phyloP scores from a whole-genome alignment of 2,888 invertebrate genomes.

The Mythimna vitellina region DNA sequence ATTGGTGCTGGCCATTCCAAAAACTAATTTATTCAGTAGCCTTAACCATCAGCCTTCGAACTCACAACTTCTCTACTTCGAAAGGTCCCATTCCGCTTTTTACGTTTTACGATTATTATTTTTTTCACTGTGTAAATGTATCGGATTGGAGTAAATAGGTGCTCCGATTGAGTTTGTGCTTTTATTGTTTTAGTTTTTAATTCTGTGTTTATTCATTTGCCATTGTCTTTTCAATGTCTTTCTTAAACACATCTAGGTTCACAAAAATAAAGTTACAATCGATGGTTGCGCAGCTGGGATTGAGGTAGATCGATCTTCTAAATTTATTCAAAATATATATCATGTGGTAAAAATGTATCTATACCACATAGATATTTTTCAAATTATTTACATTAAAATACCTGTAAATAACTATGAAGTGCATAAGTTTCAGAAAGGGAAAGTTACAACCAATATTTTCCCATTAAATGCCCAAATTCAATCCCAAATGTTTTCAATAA shows the following conservation, averaged over 20 bases:
- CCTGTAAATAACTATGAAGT: background rate
- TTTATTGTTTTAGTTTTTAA: conserved; percentile 55
- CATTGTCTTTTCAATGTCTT: conserved; percentile 25
- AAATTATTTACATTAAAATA: background rate
- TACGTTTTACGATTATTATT: conserved; percentile 73
- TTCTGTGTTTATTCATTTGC: conserved; percentile 33
- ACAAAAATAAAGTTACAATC: background rate
- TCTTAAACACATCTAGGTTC: background rate
- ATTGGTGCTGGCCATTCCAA: conserved; percentile 86
- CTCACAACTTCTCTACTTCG: conserved; percentile 79
- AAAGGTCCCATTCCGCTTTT: conserved; percentile 80
- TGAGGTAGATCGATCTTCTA: background rate
- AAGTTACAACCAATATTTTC: conserved; percentile 23
- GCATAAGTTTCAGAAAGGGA: conserved; percentile 13
- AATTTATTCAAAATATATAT: too few species aligned
- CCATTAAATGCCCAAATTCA: conserved; percentile 34
- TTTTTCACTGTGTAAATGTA: conserved; percentile 69
- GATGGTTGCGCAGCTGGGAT: background rate
- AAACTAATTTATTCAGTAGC: conserved; percentile 90
- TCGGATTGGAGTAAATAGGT: conserved; percentile 58
- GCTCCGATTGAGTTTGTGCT: conserved; percentile 50
- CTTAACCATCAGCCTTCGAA: conserved; percentile 81
- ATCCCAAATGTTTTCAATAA: conserved; percentile 56
- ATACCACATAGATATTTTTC: background rate
- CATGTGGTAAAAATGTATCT: too few species aligned